Evolutionary conservation across 2,797 vertebrate species (phyloP).

Genomic region (Momotus momota): DNA sequence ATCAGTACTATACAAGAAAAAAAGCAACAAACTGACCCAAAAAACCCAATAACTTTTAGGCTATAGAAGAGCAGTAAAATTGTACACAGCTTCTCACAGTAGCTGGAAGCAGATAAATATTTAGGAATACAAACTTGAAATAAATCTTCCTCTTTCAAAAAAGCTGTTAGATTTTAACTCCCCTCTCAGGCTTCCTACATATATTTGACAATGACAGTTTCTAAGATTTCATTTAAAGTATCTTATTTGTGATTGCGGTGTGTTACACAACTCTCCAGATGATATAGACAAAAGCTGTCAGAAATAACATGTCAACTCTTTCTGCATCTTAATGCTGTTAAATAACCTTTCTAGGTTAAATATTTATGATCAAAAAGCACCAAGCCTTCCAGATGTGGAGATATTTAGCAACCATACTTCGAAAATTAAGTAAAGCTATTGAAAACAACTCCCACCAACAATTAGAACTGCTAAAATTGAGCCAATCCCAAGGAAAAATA

Average conservation of each 20-base stretch:
- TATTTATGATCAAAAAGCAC: background rate
- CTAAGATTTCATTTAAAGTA: background rate
- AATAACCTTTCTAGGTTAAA: background rate
- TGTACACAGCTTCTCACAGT: background rate
- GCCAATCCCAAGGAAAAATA: background rate
- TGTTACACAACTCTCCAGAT: background rate
- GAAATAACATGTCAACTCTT: background rate
- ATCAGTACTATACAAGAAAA: background rate
- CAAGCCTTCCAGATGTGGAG: background rate
- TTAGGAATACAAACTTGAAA: background rate
- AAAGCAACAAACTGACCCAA: background rate
- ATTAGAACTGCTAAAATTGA: background rate
- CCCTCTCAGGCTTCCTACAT: background rate
- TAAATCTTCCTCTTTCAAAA: background rate
- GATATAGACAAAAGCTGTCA: background rate
- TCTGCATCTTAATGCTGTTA: background rate
- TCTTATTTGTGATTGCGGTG: background rate
- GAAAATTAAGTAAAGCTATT: background rate
- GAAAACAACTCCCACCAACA: background rate
- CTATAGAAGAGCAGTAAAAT: background rate
- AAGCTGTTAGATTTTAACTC: background rate
- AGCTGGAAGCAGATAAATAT: background rate
- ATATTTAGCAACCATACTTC: background rate
- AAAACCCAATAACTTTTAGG: background rate
- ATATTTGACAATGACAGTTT: background rate